phyloP scores from a whole-genome alignment of 1,140 invertebrate genomes.

The Rhopalosiphum maidis region DNA sequence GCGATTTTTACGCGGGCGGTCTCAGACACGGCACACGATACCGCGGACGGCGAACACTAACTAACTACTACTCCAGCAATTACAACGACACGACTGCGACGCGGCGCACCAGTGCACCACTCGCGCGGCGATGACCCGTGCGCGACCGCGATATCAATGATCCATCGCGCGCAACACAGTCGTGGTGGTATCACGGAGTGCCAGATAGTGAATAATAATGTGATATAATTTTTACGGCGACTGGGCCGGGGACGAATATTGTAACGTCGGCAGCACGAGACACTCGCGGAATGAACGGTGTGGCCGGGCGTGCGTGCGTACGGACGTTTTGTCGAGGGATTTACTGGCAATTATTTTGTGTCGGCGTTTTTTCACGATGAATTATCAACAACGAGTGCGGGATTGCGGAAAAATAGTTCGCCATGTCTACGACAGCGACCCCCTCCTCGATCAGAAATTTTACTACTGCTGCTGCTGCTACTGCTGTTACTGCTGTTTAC shows the following conservation, averaged over 20 bases:
- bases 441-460: neutral
- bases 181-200: neutral
- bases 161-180: constrained; percentile 34
- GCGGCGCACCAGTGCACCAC: neutral
- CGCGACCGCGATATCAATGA: constrained; percentile 41
- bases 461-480: neutral
- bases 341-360: neutral
- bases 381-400: constrained; percentile 50
- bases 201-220: neutral
- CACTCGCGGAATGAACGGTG: neutral
- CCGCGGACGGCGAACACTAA: neutral
- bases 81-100: neutral
- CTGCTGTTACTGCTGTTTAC: neutral
- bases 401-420: constrained; percentile 55
- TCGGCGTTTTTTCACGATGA: constrained; percentile 36
- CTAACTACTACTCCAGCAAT: neutral
- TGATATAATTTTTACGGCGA: neutral
- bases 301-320: neutral
- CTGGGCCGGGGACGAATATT: neutral
- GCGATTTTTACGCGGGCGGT: constrained; percentile 43
- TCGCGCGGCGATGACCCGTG: constrained; percentile 36
- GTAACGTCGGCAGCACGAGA: neutral
- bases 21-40: constrained; percentile 27
- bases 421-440: constrained; percentile 49
- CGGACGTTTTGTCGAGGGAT: constrained; percentile 11